Evolutionary conservation across 2,888 invertebrate species (phyloP), one percentile per base, ranked within the genome.

Genomic region (Lamellibrachia satsuma): DNA sequence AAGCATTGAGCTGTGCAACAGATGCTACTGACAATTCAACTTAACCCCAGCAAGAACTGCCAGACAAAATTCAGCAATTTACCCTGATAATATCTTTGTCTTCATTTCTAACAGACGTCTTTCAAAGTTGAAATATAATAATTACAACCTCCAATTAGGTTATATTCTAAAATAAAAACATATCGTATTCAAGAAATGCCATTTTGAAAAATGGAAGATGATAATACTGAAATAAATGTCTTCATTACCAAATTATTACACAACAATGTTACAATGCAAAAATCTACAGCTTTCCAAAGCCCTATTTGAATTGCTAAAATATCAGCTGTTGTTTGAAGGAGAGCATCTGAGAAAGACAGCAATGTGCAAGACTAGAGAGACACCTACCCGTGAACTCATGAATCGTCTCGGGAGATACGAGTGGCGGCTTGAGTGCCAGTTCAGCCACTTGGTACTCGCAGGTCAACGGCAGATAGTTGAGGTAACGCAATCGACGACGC

Each of bases 401-500:
- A 52, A 98, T 95, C 90, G 98, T 98, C 92, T 97, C 97, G 92
- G 97, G 96, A 6, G 98, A 97, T 3, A 99, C 97, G 93, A 97
- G 96, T 0, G 98, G 98, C 55, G 98, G 97, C 93, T 97, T 97
- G 92, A 99, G 97, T 93, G 98, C 97, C 93, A 99, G 97, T 96
- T 99, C 99, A 90, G 98, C 98, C 90, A 99, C 97, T 95, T 98
- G 98, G 97, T 99, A 98, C 93, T 98, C 98, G 95, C 98, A 98
- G 93, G 98, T 98, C 8, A 99, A 97, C 0, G 99, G 99, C 95
- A 99, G 97, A 96, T 99, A 99, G 92, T 98, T 97, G 92, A 98
- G 96, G 95, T 98, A 98, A 92, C 98, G 97, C 94, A 98, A 97
- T 91, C 98, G 97, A 93, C 97, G 97, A 95, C 99, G 97, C 95